A percentile compares a stretch with the other conserved stretches of the same genome.
phyloP scores from a whole-genome alignment of 2,888 invertebrate genomes.

The Dendrolimus houi region DNA sequence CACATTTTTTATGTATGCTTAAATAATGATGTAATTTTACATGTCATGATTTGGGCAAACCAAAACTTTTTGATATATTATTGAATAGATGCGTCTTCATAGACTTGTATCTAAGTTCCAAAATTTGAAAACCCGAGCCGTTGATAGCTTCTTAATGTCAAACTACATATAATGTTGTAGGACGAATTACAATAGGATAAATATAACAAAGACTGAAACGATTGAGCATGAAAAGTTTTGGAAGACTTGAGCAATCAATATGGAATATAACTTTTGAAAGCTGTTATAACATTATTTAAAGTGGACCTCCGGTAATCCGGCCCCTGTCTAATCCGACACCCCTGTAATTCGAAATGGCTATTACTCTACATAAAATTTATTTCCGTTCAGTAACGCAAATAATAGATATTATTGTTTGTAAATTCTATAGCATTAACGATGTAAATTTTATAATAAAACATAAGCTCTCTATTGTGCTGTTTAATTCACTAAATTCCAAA shows the following conservation, averaged over 20 bases:
- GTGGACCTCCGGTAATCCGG: not conserved
- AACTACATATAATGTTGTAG: conserved; percentile 3
- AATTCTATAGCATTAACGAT: not conserved
- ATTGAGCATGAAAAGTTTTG: conserved; percentile 46
- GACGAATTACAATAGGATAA: conserved; percentile 16
- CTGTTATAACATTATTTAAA: not conserved
- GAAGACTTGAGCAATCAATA: conserved; percentile 57
- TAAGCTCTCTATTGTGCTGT: not conserved
- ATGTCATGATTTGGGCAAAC: too few species aligned
- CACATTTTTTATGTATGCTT: too few species aligned
- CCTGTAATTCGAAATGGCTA: conserved; percentile 3
- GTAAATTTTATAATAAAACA: not conserved
- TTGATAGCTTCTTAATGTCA: too few species aligned
- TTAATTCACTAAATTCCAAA: not conserved
- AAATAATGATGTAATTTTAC: too few species aligned
- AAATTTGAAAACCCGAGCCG: too few species aligned
- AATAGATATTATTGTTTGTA: not conserved
- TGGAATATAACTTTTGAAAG: conserved; percentile 16
- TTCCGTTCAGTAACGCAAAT: not conserved
- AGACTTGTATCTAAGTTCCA: too few species aligned
- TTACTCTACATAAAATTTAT: not conserved
- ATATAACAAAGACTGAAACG: conserved; percentile 8
- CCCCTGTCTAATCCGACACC: not conserved
- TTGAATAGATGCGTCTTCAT: too few species aligned
- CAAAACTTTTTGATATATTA: too few species aligned